phyloP scores from a whole-genome alignment of 92 coral and sea anemone species.

The Epizoanthus ramosus region DNA sequence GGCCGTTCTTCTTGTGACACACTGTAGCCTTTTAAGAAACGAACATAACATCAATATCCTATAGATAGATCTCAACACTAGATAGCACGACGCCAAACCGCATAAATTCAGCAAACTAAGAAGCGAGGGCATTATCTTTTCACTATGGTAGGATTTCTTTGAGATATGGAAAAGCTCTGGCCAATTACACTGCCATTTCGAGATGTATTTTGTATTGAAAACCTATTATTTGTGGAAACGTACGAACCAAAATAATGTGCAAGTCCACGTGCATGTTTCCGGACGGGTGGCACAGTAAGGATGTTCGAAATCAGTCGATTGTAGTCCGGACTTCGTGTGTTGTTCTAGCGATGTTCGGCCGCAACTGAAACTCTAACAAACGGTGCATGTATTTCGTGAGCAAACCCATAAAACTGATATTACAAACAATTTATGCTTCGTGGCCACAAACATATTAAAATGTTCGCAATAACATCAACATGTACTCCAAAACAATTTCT shows the following conservation, averaged over 20 bases:
- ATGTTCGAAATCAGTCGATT: no score
- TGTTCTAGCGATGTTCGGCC: not conserved
- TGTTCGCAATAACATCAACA: constrained; percentile 17
- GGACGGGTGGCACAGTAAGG: not conserved
- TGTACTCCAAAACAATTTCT: constrained; percentile 8
- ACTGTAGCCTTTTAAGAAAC: no score
- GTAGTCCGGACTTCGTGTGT: not conserved
- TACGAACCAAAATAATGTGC: not conserved
- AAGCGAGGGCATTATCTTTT: not conserved
- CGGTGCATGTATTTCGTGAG: not conserved
- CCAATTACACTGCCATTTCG: not conserved
- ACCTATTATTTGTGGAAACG: not conserved
- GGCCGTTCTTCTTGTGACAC: not conserved
- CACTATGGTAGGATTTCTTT: not conserved
- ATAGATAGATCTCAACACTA: not conserved
- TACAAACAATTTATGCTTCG: constrained; percentile 19
- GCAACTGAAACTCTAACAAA: not conserved
- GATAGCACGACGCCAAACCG: no score
- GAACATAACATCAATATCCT: not conserved
- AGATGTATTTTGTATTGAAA: not conserved
- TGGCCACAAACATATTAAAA: constrained; percentile 15
- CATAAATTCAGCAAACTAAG: not conserved
- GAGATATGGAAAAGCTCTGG: not conserved
- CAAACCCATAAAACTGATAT: not conserved
- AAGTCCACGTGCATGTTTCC: not conserved